Evolutionary conservation across 2,797 vertebrate species (phyloP).

Genomic region (Otus scops): DNA sequence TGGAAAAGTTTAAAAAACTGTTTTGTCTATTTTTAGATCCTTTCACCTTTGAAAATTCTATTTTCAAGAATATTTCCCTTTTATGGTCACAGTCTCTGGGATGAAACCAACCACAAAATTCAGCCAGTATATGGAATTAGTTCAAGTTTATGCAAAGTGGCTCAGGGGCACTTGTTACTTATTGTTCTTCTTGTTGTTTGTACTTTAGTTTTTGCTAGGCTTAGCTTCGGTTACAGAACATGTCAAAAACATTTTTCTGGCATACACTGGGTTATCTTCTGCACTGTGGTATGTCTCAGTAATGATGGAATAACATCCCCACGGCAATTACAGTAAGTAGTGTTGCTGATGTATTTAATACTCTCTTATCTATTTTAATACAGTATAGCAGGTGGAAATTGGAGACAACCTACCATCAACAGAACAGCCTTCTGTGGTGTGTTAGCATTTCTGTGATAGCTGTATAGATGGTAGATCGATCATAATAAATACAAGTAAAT

Average conservation of each 20-base stretch:
- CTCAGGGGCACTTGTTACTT: not conserved
- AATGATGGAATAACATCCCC: not conserved
- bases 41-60: not conserved
- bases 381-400: not conserved
- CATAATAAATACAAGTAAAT: not conserved
- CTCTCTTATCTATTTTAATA: not conserved
- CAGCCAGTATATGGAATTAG: not conserved
- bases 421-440: not conserved
- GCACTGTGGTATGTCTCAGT: not conserved
- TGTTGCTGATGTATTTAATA: not conserved
- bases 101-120: not conserved
- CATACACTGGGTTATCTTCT: not conserved
- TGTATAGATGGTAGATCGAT: not conserved
- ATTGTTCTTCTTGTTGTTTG: fast-evolving
- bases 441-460: not conserved
- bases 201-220: not conserved
- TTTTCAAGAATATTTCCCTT: not conserved
- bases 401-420: not conserved
- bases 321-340: not conserved
- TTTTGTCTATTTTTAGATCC: not conserved
- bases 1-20: not conserved
- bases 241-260: not conserved
- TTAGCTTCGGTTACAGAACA: not conserved
- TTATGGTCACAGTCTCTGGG: not conserved
- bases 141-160: not conserved